phyloP scores from a whole-genome alignment of 92 coral and sea anemone genomes.

The Blastomussa wellsi region DNA sequence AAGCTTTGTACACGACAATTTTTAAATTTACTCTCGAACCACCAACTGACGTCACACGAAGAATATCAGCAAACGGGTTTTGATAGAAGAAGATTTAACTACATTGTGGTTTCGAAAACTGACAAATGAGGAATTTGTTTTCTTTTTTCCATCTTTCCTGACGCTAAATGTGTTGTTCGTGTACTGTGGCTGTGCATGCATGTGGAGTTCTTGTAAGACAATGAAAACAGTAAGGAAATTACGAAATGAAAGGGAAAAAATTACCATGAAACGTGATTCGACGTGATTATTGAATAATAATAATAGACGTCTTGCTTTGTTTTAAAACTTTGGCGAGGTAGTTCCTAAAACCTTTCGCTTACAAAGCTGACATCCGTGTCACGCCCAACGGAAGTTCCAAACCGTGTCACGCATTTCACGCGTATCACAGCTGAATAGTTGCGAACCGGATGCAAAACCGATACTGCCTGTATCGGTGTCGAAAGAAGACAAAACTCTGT shows the following conservation, averaged over 20 bases:
- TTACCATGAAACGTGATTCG: neutral
- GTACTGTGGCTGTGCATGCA: neutral
- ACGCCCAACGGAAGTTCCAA: neutral
- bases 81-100: too few species aligned
- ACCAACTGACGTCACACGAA: too few species aligned
- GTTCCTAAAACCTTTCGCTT: neutral
- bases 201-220: neutral
- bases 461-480: neutral
- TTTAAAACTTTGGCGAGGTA: too few species aligned
- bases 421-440: neutral
- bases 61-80: too few species aligned
- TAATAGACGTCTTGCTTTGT: neutral
- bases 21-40: too few species aligned
- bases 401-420: neutral
- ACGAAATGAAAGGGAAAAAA: neutral
- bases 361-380: neutral
- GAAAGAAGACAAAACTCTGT: neutral
- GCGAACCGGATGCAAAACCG: neutral
- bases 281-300: neutral
- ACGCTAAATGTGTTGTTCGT: too few species aligned
- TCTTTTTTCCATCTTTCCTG: too few species aligned
- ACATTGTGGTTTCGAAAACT: too few species aligned
- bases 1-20: too few species aligned
- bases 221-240: neutral
- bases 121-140: too few species aligned